Evolutionary conservation across 2,888 invertebrate genomes (phyloP).

Genomic region (Pelosia muscerda): DNA sequence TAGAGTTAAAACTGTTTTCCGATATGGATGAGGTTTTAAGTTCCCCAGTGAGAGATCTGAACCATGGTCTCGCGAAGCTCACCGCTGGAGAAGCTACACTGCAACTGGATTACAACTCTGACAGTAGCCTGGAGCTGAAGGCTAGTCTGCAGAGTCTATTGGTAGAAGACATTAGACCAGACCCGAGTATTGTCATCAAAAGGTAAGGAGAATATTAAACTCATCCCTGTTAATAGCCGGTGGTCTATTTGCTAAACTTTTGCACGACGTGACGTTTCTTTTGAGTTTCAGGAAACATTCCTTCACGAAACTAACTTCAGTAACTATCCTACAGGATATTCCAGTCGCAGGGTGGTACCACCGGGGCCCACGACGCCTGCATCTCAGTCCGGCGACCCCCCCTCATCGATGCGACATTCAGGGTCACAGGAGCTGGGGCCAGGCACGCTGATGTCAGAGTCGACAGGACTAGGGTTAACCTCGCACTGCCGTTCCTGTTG

Average conservation of each 20-base stretch:
- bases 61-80: slow-evolving; percentile 90
- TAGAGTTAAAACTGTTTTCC: slow-evolving; percentile 90
- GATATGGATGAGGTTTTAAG: slow-evolving; percentile 92
- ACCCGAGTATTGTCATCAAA: slow-evolving; percentile 87
- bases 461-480: slow-evolving; percentile 90
- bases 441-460: slow-evolving; percentile 90
- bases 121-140: slow-evolving; percentile 90
- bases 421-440: slow-evolving; percentile 88
- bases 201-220: slow-evolving; percentile 83
- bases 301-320: no score
- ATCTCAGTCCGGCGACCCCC: slow-evolving; percentile 90
- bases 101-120: slow-evolving; percentile 89
- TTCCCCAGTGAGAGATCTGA: slow-evolving; percentile 91
- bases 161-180: slow-evolving; percentile 91
- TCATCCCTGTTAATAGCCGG: no score
- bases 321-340: slow-evolving; percentile 84
- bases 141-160: slow-evolving; percentile 90
- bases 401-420: slow-evolving; percentile 90
- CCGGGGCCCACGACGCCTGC: slow-evolving; percentile 78
- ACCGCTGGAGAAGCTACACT: slow-evolving; percentile 89
- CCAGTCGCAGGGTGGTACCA: slow-evolving; percentile 88
- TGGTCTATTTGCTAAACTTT: no score
- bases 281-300: no score
- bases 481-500: slow-evolving; percentile 91
- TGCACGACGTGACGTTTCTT: no score